phyloP scores from a whole-genome alignment of 2,888 invertebrate genomes.

The Polydrusus pterygomalis region DNA sequence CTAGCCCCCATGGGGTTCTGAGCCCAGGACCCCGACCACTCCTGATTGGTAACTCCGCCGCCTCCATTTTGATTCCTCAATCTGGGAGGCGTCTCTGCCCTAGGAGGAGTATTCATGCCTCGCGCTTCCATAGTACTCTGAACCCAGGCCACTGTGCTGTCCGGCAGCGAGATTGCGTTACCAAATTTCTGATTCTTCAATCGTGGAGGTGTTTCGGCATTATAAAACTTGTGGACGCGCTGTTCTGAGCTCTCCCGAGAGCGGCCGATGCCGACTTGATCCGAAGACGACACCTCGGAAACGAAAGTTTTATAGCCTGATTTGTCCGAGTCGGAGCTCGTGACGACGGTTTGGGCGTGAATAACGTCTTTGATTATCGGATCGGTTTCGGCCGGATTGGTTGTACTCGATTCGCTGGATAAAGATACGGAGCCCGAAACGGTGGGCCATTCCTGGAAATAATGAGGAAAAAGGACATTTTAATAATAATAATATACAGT shows the following conservation, averaged over 20 bases:
- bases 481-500: no score
- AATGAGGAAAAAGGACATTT: background rate
- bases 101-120: background rate
- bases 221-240: no score
- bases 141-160: background rate
- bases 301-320: conserved; percentile 11
- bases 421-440: background rate
- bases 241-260: no score
- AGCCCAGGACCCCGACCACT: background rate
- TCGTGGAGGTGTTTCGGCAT: no score
- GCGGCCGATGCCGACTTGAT: background rate
- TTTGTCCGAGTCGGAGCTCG: background rate
- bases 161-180: background rate
- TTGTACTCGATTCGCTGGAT: background rate
- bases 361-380: background rate
- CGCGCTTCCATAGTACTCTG: no score
- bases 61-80: no score
- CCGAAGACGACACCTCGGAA: background rate
- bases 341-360: no score
- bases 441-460: background rate
- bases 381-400: no score
- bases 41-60: background rate
- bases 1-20: background rate
- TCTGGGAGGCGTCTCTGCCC: no score
- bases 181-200: no score